phyloP scores from a whole-genome alignment of 1,140 invertebrate genomes.

The Drosophila littoralis region DNA sequence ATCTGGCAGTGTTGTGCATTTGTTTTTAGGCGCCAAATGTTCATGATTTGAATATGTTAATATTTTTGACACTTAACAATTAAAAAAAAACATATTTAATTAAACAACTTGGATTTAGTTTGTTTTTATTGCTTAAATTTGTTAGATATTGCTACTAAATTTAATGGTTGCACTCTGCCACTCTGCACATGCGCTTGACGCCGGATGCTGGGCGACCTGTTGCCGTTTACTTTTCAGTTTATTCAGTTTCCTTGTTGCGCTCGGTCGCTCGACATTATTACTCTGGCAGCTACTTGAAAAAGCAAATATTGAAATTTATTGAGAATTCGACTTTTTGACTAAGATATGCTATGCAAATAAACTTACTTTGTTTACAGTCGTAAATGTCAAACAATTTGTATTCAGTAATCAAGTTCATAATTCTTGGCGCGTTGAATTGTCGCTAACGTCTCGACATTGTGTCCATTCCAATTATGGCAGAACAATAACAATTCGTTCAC shows the following conservation, averaged over 20 bases:
- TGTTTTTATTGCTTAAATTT: not conserved
- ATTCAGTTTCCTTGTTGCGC: conserved; percentile 58
- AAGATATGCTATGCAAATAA: conserved; percentile 26
- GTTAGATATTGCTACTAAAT: not conserved
- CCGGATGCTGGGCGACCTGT: conserved; percentile 64
- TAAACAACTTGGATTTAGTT: not conserved
- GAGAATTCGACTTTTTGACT: not conserved
- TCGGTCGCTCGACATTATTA: conserved; percentile 49
- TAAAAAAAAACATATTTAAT: not conserved
- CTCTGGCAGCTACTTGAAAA: conserved; percentile 21
- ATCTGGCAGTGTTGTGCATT: not conserved
- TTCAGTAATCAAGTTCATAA: conserved; percentile 42
- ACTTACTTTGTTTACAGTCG: conserved; percentile 13
- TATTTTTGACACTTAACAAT: not conserved
- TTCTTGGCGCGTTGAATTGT: conserved; percentile 52
- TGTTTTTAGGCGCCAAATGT: not conserved
- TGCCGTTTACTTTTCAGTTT: conserved; percentile 39
- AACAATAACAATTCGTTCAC: conserved; percentile 23
- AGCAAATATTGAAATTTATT: conserved; percentile 4
- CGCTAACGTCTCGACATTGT: conserved; percentile 26
- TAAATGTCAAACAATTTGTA: conserved; percentile 39
- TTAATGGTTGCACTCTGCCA: not conserved
- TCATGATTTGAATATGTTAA: not conserved
- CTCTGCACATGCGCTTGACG: conserved; percentile 59
- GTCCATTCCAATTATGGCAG: conserved; percentile 31